Conservation (phyloP, 2,888 invertebrate genomes). For the Harmothoe impar region DNA sequence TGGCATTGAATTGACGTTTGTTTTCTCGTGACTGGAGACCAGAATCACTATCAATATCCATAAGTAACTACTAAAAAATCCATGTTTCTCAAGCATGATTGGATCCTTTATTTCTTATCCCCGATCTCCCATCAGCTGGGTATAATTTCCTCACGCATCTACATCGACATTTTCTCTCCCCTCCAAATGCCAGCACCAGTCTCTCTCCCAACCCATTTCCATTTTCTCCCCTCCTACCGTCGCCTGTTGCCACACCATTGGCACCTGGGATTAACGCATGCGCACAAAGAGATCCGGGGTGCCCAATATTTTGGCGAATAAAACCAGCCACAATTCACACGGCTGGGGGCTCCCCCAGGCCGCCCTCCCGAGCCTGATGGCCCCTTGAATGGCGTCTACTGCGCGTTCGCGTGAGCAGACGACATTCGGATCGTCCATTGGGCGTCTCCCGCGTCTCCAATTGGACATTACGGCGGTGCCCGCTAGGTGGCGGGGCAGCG, state of each 20-base stretch:
- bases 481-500: background rate
- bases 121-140: background rate
- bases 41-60: no score
- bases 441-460: background rate
- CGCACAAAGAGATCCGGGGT: background rate
- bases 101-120: background rate
- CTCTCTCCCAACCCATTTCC: background rate
- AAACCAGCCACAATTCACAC: conserved; percentile 21
- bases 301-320: conserved; percentile 31
- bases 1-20: no score
- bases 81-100: no score
- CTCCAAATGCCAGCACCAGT: background rate
- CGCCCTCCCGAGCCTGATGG: background rate
- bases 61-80: no score
- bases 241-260: background rate
- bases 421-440: background rate
- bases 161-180: background rate
- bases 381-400: background rate
- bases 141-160: background rate
- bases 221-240: background rate
- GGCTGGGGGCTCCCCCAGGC: background rate
- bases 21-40: no score
- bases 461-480: conserved; percentile 5
- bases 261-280: background rate
- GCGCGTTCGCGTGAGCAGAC: conserved; percentile 17